Percentiles rank a stretch among this genome's conserved stretches.
Evolutionary conservation across 2,797 vertebrate species (phyloP).

Genomic region (Propithecus deckenii): DNA sequence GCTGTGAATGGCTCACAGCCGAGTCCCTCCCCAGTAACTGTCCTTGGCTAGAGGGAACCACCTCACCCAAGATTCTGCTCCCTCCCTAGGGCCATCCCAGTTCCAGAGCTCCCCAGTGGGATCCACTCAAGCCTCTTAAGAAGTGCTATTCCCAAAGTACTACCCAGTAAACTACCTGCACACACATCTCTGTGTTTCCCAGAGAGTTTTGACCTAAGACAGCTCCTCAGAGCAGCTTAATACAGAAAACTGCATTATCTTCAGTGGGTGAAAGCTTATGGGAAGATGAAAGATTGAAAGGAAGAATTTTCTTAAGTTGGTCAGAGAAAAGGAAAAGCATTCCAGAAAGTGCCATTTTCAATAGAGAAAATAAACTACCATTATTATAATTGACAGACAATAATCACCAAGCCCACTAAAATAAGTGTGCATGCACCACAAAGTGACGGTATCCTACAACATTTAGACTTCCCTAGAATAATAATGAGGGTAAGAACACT

Average conservation of each 20-base stretch:
- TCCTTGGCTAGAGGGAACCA: background rate
- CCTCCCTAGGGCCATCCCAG: background rate
- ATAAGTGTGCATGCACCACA: background rate
- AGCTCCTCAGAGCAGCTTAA: background rate
- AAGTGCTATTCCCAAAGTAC: background rate
- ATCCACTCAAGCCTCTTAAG: background rate
- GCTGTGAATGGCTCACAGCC: background rate
- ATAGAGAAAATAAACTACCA: background rate
- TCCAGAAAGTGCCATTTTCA: background rate
- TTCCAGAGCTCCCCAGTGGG: background rate
- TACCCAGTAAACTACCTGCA: background rate
- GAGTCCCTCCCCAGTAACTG: background rate
- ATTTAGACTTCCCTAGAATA: background rate
- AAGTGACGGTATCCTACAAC: too few species aligned
- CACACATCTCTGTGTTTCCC: background rate
- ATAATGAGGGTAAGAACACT: background rate
- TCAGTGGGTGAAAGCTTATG: fast-evolving
- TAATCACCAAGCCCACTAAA: background rate
- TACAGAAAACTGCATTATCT: background rate
- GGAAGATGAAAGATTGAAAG: background rate
- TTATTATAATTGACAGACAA: background rate
- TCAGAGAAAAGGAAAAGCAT: background rate
- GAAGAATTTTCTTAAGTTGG: background rate
- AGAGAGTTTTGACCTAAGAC: background rate
- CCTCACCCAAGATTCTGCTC: background rate